These are phyloP conservation scores for Puntigrus tetrazona DNA, from an alignment of 2,113 vertebrate species.

Conservation along the genomic window DNA sequence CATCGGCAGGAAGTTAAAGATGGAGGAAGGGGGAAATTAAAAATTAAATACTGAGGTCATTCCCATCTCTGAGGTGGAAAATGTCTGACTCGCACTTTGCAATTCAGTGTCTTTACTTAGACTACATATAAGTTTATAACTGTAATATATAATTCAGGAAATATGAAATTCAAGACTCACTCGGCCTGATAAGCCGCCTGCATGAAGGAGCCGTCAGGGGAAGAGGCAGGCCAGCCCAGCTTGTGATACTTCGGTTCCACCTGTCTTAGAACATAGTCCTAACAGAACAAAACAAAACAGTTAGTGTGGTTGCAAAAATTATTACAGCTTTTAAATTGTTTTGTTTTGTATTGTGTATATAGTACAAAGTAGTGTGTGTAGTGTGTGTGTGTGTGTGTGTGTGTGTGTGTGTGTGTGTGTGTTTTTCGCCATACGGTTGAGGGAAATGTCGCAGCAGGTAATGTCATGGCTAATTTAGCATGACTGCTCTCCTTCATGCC, in stretches of 20 bases:
- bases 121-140: not conserved
- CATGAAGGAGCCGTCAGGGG: conserved; percentile 83
- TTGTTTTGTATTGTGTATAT: not conserved
- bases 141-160: conserved; percentile 4
- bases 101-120: not conserved
- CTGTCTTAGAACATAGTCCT: conserved; percentile 96
- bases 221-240: conserved; percentile 89
- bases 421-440: conserved; percentile 13
- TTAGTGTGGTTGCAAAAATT: not conserved
- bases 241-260: conserved; percentile 90
- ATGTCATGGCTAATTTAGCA: conserved; percentile 48
- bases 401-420: not conserved
- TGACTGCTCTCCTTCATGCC: conserved; percentile 37
- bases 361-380: not conserved
- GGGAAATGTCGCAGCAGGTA: conserved; percentile 46
- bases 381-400: not conserved
- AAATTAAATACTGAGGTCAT: conserved; percentile 10
- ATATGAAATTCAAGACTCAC: conserved; percentile 69
- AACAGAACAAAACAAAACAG: not conserved
- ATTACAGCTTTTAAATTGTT: not conserved
- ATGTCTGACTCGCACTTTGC: not conserved
- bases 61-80: not conserved
- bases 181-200: conserved; percentile 91
- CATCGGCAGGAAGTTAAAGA: not conserved
- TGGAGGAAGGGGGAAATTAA: not conserved